These are phyloP conservation scores for Colletes latitarsis DNA, from an alignment of 1,140 invertebrate species.

Conservation along the genomic window DNA sequence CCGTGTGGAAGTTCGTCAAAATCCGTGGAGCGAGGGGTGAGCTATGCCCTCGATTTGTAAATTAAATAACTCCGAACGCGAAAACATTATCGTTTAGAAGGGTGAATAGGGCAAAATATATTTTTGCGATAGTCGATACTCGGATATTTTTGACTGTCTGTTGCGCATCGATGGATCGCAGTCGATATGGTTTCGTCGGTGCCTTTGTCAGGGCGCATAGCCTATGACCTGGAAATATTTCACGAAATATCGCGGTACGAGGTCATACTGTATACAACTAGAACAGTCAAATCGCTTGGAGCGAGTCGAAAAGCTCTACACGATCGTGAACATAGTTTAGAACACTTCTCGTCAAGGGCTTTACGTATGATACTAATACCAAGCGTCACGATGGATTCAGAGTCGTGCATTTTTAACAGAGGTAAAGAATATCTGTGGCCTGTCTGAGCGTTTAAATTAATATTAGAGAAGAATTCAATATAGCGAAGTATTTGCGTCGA, in stretches of 20 bases:
- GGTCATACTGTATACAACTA: constrained; percentile 50
- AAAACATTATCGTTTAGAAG: too few relatives aligned
- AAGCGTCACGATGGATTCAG: too few relatives aligned
- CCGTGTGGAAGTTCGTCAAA: too few relatives aligned
- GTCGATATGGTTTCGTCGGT: constrained; percentile 10
- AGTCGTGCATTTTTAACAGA: too few relatives aligned
- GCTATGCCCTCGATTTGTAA: too few relatives aligned
- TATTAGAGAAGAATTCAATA: too few relatives aligned
- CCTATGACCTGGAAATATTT: constrained; percentile 28
- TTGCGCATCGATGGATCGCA: constrained; percentile 28
- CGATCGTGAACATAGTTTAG: constrained; percentile 10
- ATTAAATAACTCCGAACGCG: too few relatives aligned
- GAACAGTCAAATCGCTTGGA: constrained; percentile 34
- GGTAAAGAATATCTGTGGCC: too few relatives aligned
- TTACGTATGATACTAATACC: constrained; percentile 3
- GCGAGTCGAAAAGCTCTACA: constrained; percentile 13
- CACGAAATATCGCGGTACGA: constrained; percentile 36
- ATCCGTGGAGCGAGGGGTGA: too few relatives aligned
- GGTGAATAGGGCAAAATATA: not conserved
- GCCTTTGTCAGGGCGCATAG: constrained; percentile 25
- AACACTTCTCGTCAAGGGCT: not conserved
- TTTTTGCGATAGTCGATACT: not conserved
- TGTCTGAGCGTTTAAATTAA: too few relatives aligned
- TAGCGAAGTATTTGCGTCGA: too few relatives aligned
- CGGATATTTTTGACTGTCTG: constrained; percentile 28